Percentiles rank a stretch among this genome's conserved stretches.
Conservation (phyloP, 1,140 invertebrate genomes). For the Calosoma granatense region DNA sequence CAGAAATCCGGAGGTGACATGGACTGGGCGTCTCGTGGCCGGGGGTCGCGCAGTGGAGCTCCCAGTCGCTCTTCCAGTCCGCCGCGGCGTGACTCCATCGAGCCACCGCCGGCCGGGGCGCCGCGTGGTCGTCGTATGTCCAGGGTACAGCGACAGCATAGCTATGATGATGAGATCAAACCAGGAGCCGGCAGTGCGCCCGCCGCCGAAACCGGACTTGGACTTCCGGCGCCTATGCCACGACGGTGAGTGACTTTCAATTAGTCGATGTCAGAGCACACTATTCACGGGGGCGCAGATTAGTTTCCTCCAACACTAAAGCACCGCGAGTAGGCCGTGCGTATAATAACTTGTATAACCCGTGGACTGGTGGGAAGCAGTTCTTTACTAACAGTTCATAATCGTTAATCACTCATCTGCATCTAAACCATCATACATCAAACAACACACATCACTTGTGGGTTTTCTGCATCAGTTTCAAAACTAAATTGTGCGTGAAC, state of each 20-base stretch:
- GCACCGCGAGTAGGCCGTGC: too few relatives aligned
- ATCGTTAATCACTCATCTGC: too few relatives aligned
- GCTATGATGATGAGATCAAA: slow-evolving; percentile 67
- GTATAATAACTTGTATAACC: too few relatives aligned
- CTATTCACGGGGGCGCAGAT: not conserved
- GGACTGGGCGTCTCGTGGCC: slow-evolving; percentile 28
- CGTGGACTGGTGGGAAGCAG: too few relatives aligned
- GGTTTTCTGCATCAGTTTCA: too few relatives aligned
- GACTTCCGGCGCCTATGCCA: slow-evolving; percentile 54
- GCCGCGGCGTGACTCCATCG: slow-evolving; percentile 27
- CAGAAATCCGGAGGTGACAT: slow-evolving; percentile 24
- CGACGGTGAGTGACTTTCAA: slow-evolving; percentile 43
- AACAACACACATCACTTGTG: too few relatives aligned
- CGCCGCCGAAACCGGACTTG: slow-evolving; percentile 40
- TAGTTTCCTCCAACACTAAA: too few relatives aligned
- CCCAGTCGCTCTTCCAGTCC: slow-evolving; percentile 39
- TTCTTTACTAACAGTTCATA: too few relatives aligned
- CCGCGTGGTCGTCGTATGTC: slow-evolving; percentile 51
- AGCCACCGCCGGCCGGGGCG: slow-evolving; percentile 24
- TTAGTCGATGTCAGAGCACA: not conserved
- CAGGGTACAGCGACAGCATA: slow-evolving; percentile 60
- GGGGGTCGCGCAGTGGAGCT: slow-evolving; percentile 37
- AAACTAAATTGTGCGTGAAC: too few relatives aligned
- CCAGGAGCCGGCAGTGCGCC: slow-evolving; percentile 30
- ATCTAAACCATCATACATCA: too few relatives aligned